A percentile compares a stretch with the other conserved stretches of the same genome.
Evolutionary conservation across 2,888 invertebrate genomes (phyloP).

Genomic region (Lasioglossum figueresi): DNA sequence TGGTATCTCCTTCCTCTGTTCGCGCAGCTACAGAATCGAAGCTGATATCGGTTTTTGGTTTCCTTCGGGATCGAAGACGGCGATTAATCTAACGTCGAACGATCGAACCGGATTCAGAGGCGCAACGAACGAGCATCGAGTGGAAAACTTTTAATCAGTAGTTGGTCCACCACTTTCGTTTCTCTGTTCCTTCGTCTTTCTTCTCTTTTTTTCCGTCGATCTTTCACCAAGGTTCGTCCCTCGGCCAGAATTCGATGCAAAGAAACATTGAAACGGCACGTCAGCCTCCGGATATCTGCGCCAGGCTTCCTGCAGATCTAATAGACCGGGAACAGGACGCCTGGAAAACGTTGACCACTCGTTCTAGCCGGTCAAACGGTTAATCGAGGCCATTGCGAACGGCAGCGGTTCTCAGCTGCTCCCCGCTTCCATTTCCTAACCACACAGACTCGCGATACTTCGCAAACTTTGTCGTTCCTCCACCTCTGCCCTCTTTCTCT

Average conservation of each 20-base stretch:
- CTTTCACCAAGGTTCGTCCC: slow-evolving; percentile 37
- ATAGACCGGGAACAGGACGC: slow-evolving; percentile 69
- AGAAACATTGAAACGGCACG: slow-evolving; percentile 72
- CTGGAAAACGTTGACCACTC: slow-evolving; percentile 76
- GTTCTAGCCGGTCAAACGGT: slow-evolving; percentile 75
- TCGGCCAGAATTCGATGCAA: slow-evolving; percentile 67
- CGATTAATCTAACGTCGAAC: slow-evolving; percentile 52
- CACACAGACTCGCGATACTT: slow-evolving; percentile 18
- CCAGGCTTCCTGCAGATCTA: slow-evolving; percentile 69
- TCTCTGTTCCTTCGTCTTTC: neutral
- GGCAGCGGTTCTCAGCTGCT: slow-evolving; percentile 74
- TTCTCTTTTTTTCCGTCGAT: slow-evolving; percentile 6
- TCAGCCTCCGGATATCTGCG: slow-evolving; percentile 68
- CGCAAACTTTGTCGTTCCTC: slow-evolving; percentile 11
- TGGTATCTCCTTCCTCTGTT: neutral
- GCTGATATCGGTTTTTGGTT: slow-evolving; percentile 35
- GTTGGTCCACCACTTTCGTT: slow-evolving; percentile 27
- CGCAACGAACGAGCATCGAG: slow-evolving; percentile 45
- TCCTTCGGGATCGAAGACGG: slow-evolving; percentile 41
- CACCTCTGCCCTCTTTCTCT: neutral
- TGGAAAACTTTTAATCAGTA: slow-evolving; percentile 68
- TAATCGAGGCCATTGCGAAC: slow-evolving; percentile 75
- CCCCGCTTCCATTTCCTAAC: slow-evolving; percentile 17
- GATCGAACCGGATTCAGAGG: slow-evolving; percentile 46
- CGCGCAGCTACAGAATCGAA: neutral